phyloP scores from a whole-genome alignment of 2,113 vertebrate genomes.

The Petaurus breviceps region DNA sequence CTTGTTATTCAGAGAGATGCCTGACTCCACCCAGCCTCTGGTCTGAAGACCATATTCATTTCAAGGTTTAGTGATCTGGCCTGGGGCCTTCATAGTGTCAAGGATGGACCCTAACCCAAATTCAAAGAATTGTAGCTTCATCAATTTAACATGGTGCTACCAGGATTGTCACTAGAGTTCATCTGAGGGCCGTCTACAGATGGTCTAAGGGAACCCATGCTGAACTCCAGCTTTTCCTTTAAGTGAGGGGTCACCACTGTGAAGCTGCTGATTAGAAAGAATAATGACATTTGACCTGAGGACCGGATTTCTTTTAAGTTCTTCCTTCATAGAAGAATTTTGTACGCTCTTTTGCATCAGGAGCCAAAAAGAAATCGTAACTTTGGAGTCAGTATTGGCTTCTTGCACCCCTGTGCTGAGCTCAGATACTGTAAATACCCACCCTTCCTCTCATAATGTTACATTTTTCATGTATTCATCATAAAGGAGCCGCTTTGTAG shows the following conservation, averaged over 20 bases:
- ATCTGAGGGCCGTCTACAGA: neutral
- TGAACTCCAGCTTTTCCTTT: slow-evolving; percentile 73
- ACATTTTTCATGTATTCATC: slow-evolving; percentile 66
- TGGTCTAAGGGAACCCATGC: slow-evolving; percentile 41
- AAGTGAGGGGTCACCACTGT: slow-evolving; percentile 72
- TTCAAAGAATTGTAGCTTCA: neutral
- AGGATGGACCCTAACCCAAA: neutral
- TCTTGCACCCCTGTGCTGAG: slow-evolving; percentile 52
- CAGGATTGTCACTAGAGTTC: neutral
- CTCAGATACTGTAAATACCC: slow-evolving; percentile 70
- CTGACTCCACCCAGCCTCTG: neutral
- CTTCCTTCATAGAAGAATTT: slow-evolving; percentile 72
- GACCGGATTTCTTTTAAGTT: slow-evolving; percentile 68
- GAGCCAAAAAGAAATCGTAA: slow-evolving; percentile 74
- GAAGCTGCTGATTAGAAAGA: slow-evolving; percentile 68
- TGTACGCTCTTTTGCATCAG: slow-evolving; percentile 71
- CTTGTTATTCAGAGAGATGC: neutral
- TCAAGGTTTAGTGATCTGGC: neutral
- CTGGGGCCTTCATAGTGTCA: neutral
- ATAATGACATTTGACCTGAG: slow-evolving; percentile 77
- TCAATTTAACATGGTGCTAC: neutral
- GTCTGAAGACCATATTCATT: neutral
- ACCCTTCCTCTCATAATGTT: slow-evolving; percentile 60
- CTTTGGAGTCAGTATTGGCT: slow-evolving; percentile 73
- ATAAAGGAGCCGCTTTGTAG: slow-evolving; percentile 46